A percentile compares a stretch with the other conserved stretches of the same genome.
Evolutionary conservation across 2,888 invertebrate genomes (phyloP).

Genomic region (Agrochola litura): DNA sequence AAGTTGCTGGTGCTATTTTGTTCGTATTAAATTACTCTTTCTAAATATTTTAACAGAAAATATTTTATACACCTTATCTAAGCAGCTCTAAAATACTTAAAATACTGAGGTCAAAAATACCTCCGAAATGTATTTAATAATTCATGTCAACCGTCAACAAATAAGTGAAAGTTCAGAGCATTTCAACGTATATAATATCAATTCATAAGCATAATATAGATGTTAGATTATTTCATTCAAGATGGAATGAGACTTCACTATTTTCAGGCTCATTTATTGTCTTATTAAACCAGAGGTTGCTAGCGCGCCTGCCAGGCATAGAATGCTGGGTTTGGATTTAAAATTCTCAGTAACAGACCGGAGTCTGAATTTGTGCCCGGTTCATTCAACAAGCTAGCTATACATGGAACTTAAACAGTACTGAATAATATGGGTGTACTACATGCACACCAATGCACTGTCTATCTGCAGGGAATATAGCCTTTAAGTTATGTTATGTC

Average conservation of each 20-base stretch:
- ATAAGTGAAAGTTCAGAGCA: background rate
- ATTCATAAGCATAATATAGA: background rate
- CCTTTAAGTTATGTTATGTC: background rate
- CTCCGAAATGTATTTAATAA: background rate
- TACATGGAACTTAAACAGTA: background rate
- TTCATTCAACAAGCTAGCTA: background rate
- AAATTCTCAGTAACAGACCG: background rate
- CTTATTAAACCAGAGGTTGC: background rate
- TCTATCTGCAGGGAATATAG: background rate
- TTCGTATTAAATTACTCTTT: background rate
- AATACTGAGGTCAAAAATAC: background rate
- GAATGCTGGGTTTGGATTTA: too few relatives aligned
- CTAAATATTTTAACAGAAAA: background rate
- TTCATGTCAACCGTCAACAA: background rate
- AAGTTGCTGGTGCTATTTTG: background rate
- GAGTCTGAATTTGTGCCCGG: background rate
- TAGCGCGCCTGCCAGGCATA: background rate
- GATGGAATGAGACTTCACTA: background rate
- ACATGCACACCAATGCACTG: background rate
- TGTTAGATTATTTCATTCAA: background rate
- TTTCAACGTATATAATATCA: background rate
- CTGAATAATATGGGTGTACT: background rate
- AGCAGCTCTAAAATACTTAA: background rate
- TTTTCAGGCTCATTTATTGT: background rate
- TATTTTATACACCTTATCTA: background rate